phyloP scores from a whole-genome alignment of 2,113 vertebrate species.

The Grantiella picta region DNA sequence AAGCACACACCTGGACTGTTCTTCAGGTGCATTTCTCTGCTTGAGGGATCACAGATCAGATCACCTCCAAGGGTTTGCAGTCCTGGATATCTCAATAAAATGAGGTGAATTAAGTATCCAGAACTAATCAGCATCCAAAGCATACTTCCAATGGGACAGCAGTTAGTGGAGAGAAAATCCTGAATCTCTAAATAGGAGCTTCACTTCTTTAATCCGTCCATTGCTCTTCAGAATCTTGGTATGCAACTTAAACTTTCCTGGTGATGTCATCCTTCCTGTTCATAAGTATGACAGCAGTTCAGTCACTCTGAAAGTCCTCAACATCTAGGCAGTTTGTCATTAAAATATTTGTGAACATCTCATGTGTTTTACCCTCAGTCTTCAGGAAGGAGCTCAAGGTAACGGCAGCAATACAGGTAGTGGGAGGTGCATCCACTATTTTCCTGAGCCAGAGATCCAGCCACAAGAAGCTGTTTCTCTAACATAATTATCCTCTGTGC shows the following conservation, averaged over 20 bases:
- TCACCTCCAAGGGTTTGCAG: not conserved
- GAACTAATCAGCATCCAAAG: not conserved
- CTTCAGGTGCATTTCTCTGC: not conserved
- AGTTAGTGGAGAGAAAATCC: not conserved
- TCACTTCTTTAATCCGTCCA: not conserved
- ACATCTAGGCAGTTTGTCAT: not conserved
- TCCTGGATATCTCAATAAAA: not conserved
- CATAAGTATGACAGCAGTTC: not conserved
- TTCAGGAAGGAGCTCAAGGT: not conserved
- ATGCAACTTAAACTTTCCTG: not conserved
- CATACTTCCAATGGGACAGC: not conserved
- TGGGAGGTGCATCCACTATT: not conserved
- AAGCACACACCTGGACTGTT: not conserved
- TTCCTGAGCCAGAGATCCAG: not conserved
- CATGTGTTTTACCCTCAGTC: not conserved
- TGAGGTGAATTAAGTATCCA: not conserved
- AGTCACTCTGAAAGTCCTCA: not conserved
- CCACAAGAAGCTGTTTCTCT: not conserved
- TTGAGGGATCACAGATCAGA: not conserved
- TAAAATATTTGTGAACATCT: not conserved
- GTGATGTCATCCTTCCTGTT: not conserved
- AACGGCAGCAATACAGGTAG: not conserved
- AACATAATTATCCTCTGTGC: not conserved
- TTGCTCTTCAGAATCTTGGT: not conserved
- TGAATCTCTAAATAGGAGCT: not conserved